Evolutionary conservation across 2,888 invertebrate species (phyloP).

Genomic region (Melipona beecheii): DNA sequence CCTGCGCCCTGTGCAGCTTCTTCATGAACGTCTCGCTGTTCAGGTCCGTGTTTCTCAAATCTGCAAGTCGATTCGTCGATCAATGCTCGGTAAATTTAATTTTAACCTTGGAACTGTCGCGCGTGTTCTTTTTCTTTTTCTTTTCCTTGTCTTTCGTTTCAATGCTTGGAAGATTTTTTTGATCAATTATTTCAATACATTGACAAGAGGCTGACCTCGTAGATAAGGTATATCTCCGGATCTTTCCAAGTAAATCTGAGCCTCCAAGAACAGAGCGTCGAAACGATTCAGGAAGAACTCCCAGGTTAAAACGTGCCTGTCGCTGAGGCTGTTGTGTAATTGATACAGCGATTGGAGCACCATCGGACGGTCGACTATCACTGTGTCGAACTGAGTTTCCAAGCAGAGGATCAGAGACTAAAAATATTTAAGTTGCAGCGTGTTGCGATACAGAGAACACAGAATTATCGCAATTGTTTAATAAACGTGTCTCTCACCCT

Average conservation of each 20-base stretch:
- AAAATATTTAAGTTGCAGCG: background rate
- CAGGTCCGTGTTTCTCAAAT: conserved; percentile 94
- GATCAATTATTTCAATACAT: no score
- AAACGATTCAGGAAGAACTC: conserved; percentile 98
- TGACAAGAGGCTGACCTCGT: conserved; percentile 86
- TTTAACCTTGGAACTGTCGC: no score
- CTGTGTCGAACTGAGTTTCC: conserved; percentile 99
- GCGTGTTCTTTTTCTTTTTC: background rate
- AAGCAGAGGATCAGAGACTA: conserved; percentile 95
- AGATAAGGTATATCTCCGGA: conserved; percentile 93
- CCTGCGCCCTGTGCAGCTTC: conserved; percentile 95
- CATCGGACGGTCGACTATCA: conserved; percentile 98
- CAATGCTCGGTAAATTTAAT: background rate
- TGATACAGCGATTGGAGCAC: conserved; percentile 98
- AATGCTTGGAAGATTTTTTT: no score
- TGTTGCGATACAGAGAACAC: no score
- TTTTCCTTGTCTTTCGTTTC: no score
- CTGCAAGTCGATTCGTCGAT: conserved; percentile 84
- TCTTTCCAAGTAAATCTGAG: conserved; percentile 95
- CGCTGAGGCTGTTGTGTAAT: conserved; percentile 95
- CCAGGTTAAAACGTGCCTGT: conserved; percentile 96
- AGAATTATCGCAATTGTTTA: no score
- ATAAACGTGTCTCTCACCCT: conserved; percentile 86
- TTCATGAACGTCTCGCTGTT: conserved; percentile 93
- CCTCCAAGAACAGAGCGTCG: conserved; percentile 97